Conservation (phyloP, 1,140 invertebrate species). For the fruit fly (Drosophila melanogaster) region DNA sequence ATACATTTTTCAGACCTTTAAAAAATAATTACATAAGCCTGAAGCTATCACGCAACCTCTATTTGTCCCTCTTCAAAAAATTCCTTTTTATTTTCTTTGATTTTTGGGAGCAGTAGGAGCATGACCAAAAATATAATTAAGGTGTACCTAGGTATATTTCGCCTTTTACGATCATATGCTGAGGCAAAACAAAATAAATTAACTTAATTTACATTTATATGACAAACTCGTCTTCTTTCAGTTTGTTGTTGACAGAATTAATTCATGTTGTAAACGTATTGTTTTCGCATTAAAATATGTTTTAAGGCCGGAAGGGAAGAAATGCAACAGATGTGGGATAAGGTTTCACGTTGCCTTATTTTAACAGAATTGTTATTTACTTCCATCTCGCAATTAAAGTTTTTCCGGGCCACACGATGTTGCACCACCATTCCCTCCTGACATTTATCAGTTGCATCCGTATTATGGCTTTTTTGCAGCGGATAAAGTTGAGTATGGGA, state of each 20-base stretch:
- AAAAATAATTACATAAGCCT: neutral
- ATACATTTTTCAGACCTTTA: neutral
- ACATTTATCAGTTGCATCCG: neutral
- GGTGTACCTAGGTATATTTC: no score
- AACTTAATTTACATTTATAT: slow-evolving; percentile 23
- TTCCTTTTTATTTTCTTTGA: no score
- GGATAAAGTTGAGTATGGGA: neutral
- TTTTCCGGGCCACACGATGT: neutral
- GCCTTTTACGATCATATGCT: no score
- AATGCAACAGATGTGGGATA: slow-evolving; percentile 1
- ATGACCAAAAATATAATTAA: no score
- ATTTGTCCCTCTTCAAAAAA: no score
- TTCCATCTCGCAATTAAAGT: neutral
- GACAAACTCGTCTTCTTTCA: neutral
- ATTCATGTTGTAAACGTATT: neutral
- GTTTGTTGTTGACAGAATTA: neutral
- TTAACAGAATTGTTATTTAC: neutral
- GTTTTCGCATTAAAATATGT: neutral
- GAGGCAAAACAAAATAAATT: neutral
- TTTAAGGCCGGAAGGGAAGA: neutral
- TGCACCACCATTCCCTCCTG: neutral
- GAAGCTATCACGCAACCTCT: no score
- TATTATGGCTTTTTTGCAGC: neutral
- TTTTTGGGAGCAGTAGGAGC: no score
- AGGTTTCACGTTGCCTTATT: neutral